These are phyloP conservation scores for Trichonephila inaurata DNA, from an alignment of 1,140 invertebrate species.

Conservation along the genomic window DNA sequence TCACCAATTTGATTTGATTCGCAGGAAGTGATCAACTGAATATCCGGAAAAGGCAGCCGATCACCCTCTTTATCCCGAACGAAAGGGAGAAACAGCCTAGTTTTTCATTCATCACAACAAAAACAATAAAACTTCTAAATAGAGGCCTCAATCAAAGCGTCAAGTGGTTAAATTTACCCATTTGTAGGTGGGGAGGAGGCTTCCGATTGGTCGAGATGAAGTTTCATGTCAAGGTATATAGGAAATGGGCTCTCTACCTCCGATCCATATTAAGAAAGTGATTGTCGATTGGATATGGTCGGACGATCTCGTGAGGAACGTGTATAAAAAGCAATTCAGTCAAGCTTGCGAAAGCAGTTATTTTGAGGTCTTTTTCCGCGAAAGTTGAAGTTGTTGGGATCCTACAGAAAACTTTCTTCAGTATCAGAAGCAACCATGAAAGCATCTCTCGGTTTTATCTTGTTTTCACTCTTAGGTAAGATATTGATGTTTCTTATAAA, in stretches of 20 bases:
- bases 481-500: too few relatives aligned
- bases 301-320: background rate
- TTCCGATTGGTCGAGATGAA: slow-evolving; percentile 46
- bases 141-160: slow-evolving; percentile 38
- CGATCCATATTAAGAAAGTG: slow-evolving; percentile 41
- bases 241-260: slow-evolving; percentile 34
- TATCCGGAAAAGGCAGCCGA: slow-evolving; percentile 28
- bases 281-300: slow-evolving; percentile 63
- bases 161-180: slow-evolving; percentile 68
- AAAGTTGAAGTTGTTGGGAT: background rate
- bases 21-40: background rate
- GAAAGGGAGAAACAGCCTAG: background rate
- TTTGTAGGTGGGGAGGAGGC: background rate
- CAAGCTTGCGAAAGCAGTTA: slow-evolving; percentile 65
- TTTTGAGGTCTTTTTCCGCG: slow-evolving; percentile 55
- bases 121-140: slow-evolving; percentile 11
- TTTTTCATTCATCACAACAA: background rate
- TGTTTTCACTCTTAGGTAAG: slow-evolving; percentile 31
- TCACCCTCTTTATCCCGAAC: slow-evolving; percentile 34
- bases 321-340: slow-evolving; percentile 68
- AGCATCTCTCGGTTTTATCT: background rate
- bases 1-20: background rate
- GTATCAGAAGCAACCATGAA: slow-evolving; percentile 8
- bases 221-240: slow-evolving; percentile 68
- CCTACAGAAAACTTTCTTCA: background rate